Conservation (phyloP, 2,797 vertebrate species). For the Crotalus adamanteus region DNA sequence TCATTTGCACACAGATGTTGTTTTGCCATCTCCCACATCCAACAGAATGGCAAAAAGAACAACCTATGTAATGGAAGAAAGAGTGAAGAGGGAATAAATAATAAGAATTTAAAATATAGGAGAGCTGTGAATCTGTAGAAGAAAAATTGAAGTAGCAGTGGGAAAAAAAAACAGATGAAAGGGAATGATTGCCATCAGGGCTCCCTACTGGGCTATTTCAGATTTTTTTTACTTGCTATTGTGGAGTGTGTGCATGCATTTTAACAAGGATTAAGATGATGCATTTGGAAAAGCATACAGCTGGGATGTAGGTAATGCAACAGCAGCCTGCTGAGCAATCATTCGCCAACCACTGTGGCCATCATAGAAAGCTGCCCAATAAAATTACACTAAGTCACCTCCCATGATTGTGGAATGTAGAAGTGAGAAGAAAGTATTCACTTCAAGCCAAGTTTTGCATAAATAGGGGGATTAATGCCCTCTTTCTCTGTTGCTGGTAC, state of each 20-base stretch:
- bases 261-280: slow-evolving; percentile 17
- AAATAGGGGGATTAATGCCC: not conserved
- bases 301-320: not conserved
- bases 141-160: not conserved
- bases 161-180: not conserved
- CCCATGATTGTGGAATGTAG: no score
- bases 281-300: slow-evolving; percentile 18
- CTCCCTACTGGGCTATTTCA: not conserved
- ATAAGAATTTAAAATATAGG: not conserved
- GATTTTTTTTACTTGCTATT: not conserved
- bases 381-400: not conserved
- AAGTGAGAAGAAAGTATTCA: not conserved
- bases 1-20: not conserved
- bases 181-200: not conserved
- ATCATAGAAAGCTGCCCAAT: not conserved
- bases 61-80: not conserved
- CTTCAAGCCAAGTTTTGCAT: not conserved
- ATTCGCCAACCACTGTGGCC: not conserved
- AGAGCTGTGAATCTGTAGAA: not conserved
- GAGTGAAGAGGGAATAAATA: not conserved
- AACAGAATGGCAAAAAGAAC: not conserved
- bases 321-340: not conserved
- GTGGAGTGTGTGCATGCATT: not conserved
- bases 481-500: not conserved
- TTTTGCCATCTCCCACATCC: not conserved